phyloP scores from a whole-genome alignment of 64 coral and sea anemone species.

The Montipora efflorescens region DNA sequence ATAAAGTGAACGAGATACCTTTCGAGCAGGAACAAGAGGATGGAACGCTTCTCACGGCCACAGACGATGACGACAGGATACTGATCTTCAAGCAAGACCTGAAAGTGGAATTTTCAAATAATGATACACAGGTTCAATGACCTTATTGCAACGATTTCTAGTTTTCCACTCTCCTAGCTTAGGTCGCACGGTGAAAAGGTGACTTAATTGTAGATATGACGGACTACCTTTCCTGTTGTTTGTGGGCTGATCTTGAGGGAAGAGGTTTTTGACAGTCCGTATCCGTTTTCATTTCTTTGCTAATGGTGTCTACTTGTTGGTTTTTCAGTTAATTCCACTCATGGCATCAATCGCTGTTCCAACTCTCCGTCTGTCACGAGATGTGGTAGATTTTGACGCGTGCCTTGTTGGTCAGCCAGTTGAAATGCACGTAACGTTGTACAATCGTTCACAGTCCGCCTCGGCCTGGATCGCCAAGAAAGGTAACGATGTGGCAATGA shows the following conservation, averaged over 20 bases:
- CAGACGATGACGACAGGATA: constrained; percentile 71
- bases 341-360: constrained; percentile 84
- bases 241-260: background rate
- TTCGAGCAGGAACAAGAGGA: constrained; percentile 56
- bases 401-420: constrained; percentile 88
- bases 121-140: constrained; percentile 81
- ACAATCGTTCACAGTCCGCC: constrained; percentile 74
- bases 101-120: constrained; percentile 88
- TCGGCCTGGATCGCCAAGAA: constrained; percentile 82
- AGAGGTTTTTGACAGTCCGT: background rate
- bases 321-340: constrained; percentile 79
- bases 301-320: background rate
- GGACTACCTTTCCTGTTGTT: no score
- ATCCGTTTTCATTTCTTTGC: background rate
- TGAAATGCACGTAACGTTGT: constrained; percentile 74
- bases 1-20: constrained; percentile 61
- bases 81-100: constrained; percentile 80
- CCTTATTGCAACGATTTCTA: background rate
- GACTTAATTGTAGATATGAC: no score
- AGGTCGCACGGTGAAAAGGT: no score
- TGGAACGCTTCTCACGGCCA: constrained; percentile 35
- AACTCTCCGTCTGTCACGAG: constrained; percentile 77
- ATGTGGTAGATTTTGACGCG: constrained; percentile 87
- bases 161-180: background rate
- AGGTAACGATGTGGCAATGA: constrained; percentile 30